Base-by-base conservation (phyloP, 2,888 invertebrate species). In the Augochlorella aurata region DNA sequence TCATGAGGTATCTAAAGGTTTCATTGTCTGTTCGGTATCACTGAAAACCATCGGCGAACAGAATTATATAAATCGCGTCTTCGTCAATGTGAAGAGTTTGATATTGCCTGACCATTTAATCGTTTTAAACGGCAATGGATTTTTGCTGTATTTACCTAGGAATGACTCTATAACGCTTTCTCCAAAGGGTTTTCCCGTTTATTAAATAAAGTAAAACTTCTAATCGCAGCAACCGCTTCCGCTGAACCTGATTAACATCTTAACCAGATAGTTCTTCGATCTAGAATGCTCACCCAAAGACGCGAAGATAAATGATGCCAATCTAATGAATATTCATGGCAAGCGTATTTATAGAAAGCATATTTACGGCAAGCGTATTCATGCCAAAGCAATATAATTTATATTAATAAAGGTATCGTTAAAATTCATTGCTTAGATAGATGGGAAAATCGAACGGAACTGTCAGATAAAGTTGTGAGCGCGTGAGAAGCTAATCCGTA, bases 321-420 rank as follows among this genome's bases (percentile, higher is more conserved):
- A 58, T 58, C 24, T 24, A 24, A 58, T 58, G 58, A 58, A 58
- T 58, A 58, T 58, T 58, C 58, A 58, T 24, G 24, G 16, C 24
- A 16, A 58, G 24, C 16, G 2, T 14, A 29, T 38, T 38, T 38
- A 38, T 38, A 38, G 38, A 38, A 38, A 38, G 38, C 38, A 58
- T 58, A 58, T 58, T 58, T 24, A 58, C 16, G 16, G 16, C 24
- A 24, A 58, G 24, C 16, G 2, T 14, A 16, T 38, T 38, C 38
- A 5, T 38, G 38, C 38, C 38, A 24, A 58, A 29, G 24, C 58
- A 29, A 58, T 58, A 8, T 24, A 24, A 58, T 58, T 8, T 58
- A 58, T 58, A 58, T 16, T 58, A 58, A 58, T 58, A 58, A 58
- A 58, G 16, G 29, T 58, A 29, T 58, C 58, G 24, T 24, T 58